A percentile compares a stretch with the other conserved stretches of the same genome.
Evolutionary conservation across 2,888 invertebrate genomes (phyloP).

Genomic region (Chelonus formosanus): DNA sequence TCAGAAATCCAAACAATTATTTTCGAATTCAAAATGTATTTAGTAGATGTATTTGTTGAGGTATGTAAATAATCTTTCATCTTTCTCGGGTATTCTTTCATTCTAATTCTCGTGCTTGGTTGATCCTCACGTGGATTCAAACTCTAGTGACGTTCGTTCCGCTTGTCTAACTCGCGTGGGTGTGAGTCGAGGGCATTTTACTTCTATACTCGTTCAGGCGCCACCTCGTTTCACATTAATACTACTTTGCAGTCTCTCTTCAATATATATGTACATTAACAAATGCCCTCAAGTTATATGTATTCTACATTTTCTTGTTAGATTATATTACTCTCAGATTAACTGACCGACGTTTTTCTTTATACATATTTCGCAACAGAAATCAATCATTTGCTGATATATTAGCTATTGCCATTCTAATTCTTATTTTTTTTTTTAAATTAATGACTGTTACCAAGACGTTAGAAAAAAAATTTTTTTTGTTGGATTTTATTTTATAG

Average conservation of each 20-base stretch:
- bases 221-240: conserved; percentile 28
- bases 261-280: conserved; percentile 14
- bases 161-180: conserved; percentile 23
- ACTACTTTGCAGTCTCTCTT: background rate
- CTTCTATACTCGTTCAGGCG: conserved; percentile 25
- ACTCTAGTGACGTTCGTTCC: conserved; percentile 25
- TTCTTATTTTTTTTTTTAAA: too few species aligned
- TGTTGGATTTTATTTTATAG: too few species aligned
- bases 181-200: conserved; percentile 28
- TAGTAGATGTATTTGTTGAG: conserved; percentile 49
- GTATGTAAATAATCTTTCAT: conserved; percentile 54
- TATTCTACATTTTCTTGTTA: conserved; percentile 23
- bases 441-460: too few species aligned
- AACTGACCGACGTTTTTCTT: conserved; percentile 14
- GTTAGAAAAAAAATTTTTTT: too few species aligned
- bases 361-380: conserved; percentile 16
- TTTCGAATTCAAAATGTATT: conserved; percentile 47
- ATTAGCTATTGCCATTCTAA: background rate
- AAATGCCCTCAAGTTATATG: conserved; percentile 25
- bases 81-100: conserved; percentile 6
- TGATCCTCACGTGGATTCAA: conserved; percentile 22
- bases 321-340: conserved; percentile 24
- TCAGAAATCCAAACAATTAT: conserved; percentile 60
- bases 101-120: background rate
- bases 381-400: conserved; percentile 23